phyloP scores from a whole-genome alignment of 2,113 vertebrate species.

The Labeo catla region DNA sequence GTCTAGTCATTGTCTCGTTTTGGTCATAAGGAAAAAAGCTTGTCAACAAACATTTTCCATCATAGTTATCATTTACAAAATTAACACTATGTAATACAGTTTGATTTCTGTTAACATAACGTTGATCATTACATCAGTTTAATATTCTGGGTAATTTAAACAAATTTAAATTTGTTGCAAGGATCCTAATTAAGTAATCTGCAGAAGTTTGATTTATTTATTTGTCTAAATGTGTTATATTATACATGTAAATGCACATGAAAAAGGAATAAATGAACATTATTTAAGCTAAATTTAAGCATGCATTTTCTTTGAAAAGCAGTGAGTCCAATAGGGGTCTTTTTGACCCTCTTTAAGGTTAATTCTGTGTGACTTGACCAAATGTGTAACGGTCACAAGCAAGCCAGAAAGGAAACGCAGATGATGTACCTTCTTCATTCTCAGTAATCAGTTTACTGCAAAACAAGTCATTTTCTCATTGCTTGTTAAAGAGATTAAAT shows the following conservation, averaged over 20 bases:
- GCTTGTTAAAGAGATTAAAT: constrained; percentile 39
- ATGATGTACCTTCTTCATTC: neutral
- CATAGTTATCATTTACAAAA: no score
- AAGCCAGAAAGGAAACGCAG: neutral
- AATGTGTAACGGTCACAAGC: neutral
- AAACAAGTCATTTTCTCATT: constrained; percentile 9
- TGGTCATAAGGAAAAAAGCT: no score
- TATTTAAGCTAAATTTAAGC: neutral
- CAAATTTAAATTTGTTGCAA: neutral
- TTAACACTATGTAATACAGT: no score
- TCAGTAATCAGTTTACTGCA: neutral
- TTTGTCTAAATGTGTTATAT: neutral
- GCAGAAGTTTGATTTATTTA: neutral
- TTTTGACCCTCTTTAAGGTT: neutral
- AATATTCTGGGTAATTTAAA: no score
- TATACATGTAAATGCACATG: neutral
- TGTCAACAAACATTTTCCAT: no score
- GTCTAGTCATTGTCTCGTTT: no score
- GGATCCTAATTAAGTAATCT: neutral
- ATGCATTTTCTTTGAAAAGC: no score
- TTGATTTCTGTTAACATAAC: no score
- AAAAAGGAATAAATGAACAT: neutral
- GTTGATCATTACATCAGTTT: no score
- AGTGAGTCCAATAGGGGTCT: neutral
- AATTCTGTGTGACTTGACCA: neutral